Conservation (phyloP, 2,113 vertebrate species). For the Reinhardtius hippoglossoides region DNA sequence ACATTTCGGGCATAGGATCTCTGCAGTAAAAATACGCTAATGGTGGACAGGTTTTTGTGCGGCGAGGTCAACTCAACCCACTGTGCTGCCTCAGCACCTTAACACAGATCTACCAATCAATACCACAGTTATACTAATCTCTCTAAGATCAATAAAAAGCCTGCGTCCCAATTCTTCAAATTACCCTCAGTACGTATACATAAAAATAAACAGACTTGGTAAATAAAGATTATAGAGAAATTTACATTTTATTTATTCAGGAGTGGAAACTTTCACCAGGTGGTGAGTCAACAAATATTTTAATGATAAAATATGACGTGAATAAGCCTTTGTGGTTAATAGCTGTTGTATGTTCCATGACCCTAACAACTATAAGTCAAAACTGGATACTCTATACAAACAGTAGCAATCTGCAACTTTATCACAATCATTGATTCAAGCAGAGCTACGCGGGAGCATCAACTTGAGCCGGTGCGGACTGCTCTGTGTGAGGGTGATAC, state of each 20-base stretch:
- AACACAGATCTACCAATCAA: background rate
- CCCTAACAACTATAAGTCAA: background rate
- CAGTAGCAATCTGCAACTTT: background rate
- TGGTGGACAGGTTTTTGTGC: slow-evolving; percentile 13
- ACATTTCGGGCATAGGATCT: slow-evolving; percentile 64
- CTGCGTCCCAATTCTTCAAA: background rate
- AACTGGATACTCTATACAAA: slow-evolving; percentile 5
- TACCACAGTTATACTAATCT: slow-evolving; percentile 7
- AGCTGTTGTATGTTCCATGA: background rate
- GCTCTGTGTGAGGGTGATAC: background rate
- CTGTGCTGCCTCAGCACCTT: slow-evolving; percentile 18
- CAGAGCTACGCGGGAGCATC: background rate
- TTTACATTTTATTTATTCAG: slow-evolving; percentile 34
- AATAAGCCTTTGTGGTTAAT: background rate
- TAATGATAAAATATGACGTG: background rate
- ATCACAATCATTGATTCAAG: background rate
- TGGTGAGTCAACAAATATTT: slow-evolving; percentile 6
- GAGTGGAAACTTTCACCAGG: slow-evolving; percentile 11
- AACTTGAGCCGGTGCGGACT: slow-evolving; percentile 5
- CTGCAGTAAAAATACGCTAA: slow-evolving; percentile 53
- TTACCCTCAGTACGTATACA: no score
- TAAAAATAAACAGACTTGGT: background rate
- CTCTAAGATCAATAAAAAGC: background rate
- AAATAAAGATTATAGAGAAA: slow-evolving; percentile 17
- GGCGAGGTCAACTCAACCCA: slow-evolving; percentile 8